Percentiles rank a stretch among this genome's conserved stretches.
These are phyloP conservation scores for Entosphenus tridentatus DNA, from an alignment of 2,113 vertebrate species.

Conservation along the genomic window DNA sequence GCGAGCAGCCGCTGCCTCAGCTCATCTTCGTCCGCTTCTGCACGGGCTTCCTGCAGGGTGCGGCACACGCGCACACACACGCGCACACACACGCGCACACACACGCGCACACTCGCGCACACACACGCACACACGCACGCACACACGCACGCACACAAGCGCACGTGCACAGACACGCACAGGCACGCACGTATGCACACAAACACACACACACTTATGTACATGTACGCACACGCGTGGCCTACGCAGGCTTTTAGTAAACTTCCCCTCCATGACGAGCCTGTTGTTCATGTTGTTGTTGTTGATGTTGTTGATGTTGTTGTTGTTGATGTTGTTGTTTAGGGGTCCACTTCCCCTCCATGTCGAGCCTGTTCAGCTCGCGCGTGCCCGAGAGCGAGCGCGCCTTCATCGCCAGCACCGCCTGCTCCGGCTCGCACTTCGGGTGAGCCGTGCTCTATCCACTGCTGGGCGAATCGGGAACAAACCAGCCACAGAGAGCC, in stretches of 20 bases:
- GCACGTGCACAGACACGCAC: no score
- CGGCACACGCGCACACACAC: slow-evolving; percentile 12
- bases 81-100: background rate
- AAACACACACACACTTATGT: background rate
- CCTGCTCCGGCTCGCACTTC: slow-evolving; percentile 66
- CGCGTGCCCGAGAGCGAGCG: slow-evolving; percentile 56
- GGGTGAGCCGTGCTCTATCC: slow-evolving; percentile 36
- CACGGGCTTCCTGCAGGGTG: slow-evolving; percentile 76
- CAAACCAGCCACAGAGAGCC: no score
- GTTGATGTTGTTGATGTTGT: no score
- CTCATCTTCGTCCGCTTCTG: slow-evolving; percentile 57
- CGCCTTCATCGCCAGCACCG: slow-evolving; percentile 65
- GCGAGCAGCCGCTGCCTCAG: slow-evolving; percentile 43
- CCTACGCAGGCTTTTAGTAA: background rate
- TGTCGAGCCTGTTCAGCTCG: slow-evolving; percentile 50
- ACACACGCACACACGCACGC: no score
- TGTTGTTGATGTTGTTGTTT: background rate
- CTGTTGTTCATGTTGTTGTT: background rate
- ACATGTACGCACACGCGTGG: no score
- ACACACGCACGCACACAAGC: background rate
- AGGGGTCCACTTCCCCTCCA: slow-evolving; percentile 39
- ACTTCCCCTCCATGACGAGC: background rate
- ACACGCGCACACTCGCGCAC: no score
- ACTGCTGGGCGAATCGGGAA: background rate
- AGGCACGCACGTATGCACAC: background rate